These are phyloP conservation scores for Trichopria drosophilae DNA, from an alignment of 2,888 invertebrate species.

Conservation along the genomic window DNA sequence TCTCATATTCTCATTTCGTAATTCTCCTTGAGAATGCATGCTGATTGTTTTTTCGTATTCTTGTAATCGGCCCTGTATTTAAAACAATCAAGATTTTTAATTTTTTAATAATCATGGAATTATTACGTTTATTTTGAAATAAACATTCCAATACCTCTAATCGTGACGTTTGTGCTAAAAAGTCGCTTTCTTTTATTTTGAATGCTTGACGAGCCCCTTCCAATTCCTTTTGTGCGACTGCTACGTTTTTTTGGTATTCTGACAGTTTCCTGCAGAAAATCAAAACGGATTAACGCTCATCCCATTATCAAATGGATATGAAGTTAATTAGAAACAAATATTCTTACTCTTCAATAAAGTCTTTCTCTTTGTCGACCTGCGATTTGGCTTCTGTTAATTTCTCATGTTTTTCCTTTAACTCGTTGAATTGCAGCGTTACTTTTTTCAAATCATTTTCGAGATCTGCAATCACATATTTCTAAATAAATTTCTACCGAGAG, in stretches of 20 bases:
- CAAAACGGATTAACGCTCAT: constrained; percentile 10
- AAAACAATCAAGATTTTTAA: background rate
- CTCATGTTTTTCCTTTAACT: constrained; percentile 81
- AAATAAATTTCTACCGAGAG: no score
- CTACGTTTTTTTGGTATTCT: constrained; percentile 67
- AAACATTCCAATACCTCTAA: constrained; percentile 69
- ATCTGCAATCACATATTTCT: constrained; percentile 56
- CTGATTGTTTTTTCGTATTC: constrained; percentile 45
- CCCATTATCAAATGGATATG: constrained; percentile 8
- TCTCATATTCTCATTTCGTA: constrained; percentile 72
- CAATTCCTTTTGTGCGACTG: constrained; percentile 66
- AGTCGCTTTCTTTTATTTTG: constrained; percentile 69
- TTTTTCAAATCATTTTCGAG: constrained; percentile 69
- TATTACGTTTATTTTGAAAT: background rate
- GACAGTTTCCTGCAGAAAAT: constrained; percentile 63
- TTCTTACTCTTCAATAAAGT: constrained; percentile 71
- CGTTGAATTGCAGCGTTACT: constrained; percentile 76
- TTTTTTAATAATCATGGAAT: background rate
- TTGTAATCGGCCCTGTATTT: constrained; percentile 44
- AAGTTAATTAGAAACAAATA: background rate
- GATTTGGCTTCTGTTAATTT: constrained; percentile 82
- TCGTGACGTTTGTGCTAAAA: constrained; percentile 73
- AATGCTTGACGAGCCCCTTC: constrained; percentile 68
- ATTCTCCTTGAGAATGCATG: constrained; percentile 72
- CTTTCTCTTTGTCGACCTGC: constrained; percentile 79